Percentiles rank a stretch among this genome's conserved stretches.
Evolutionary conservation across 2,797 vertebrate species (phyloP).

Genomic region (Arrhamphus sclerolepis): DNA sequence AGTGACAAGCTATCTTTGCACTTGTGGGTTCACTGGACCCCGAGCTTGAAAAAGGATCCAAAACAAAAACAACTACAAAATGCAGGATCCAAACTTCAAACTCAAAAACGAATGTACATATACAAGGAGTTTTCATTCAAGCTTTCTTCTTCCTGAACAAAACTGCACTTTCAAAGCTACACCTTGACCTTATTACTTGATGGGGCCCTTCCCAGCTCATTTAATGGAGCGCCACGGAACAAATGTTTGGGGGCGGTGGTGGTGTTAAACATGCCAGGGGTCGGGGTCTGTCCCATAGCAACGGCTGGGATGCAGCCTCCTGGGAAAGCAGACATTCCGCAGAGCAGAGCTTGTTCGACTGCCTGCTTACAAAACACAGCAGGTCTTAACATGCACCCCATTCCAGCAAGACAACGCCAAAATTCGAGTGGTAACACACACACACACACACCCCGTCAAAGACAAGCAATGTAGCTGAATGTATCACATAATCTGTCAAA

Average conservation of each 20-base stretch:
- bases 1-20: conserved; percentile 49
- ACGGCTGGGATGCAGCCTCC: conserved; percentile 61
- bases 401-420: conserved; percentile 63
- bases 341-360: conserved; percentile 50
- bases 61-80: conserved; percentile 1
- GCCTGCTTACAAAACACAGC: conserved; percentile 71
- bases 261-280: conserved; percentile 53
- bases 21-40: conserved; percentile 25
- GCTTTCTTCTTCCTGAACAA: neutral
- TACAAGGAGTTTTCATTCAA: conserved; percentile 3
- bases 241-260: conserved; percentile 57
- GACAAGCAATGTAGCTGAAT: conserved; percentile 12
- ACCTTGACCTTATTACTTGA: conserved; percentile 26
- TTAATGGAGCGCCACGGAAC: conserved; percentile 55
- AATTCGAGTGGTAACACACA: conserved; percentile 42
- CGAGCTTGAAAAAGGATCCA: neutral
- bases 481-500: neutral
- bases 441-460: conserved; percentile 38
- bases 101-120: neutral
- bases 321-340: conserved; percentile 72
- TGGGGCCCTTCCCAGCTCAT: conserved; percentile 36
- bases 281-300: conserved; percentile 61
- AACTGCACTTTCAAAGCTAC: conserved; percentile 4
- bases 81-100: neutral
- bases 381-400: conserved; percentile 75